A percentile compares a stretch with the other conserved stretches of the same genome.
Conservation (phyloP, 2,888 invertebrate genomes). For the Drosophila antonietae region DNA sequence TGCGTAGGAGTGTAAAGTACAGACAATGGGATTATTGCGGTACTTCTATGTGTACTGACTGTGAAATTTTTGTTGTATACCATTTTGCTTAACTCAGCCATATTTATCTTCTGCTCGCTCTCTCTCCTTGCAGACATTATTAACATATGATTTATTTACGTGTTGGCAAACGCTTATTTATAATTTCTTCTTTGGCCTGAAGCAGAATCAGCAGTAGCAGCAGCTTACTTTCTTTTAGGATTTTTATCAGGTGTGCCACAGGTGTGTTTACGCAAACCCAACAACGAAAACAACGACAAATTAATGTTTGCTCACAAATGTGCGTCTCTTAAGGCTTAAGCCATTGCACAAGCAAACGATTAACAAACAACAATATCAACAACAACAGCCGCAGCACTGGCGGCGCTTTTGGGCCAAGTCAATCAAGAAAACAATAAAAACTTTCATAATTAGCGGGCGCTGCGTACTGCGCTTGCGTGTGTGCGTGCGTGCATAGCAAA, state of each 20-base stretch:
- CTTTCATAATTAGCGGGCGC: slow-evolving; percentile 74
- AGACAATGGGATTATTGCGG: slow-evolving; percentile 28
- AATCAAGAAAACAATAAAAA: slow-evolving; percentile 58
- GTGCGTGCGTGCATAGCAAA: slow-evolving; percentile 27
- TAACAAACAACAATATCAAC: slow-evolving; percentile 25
- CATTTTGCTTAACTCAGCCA: slow-evolving; percentile 52
- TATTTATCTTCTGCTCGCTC: not conserved
- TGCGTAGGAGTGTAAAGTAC: slow-evolving; percentile 11
- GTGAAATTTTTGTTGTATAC: slow-evolving; percentile 62
- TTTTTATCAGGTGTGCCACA: slow-evolving; percentile 18
- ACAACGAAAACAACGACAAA: slow-evolving; percentile 29
- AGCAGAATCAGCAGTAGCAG: not conserved
- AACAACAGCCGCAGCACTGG: slow-evolving; percentile 1
- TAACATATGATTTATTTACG: slow-evolving; percentile 53
- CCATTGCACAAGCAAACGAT: slow-evolving; percentile 62
- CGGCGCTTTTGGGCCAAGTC: slow-evolving; percentile 39
- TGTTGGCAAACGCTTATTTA: slow-evolving; percentile 47
- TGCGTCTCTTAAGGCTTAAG: slow-evolving; percentile 35
- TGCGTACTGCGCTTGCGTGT: slow-evolving; percentile 26
- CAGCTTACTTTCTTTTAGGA: slow-evolving; percentile 51
- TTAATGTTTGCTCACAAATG: slow-evolving; percentile 37
- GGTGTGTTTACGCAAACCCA: slow-evolving; percentile 37
- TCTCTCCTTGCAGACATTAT: not conserved
- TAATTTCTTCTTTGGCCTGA: slow-evolving; percentile 37
- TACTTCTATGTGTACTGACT: slow-evolving; percentile 64